phyloP scores from a whole-genome alignment of 2,888 invertebrate species.

The Allolobophora icterica region DNA sequence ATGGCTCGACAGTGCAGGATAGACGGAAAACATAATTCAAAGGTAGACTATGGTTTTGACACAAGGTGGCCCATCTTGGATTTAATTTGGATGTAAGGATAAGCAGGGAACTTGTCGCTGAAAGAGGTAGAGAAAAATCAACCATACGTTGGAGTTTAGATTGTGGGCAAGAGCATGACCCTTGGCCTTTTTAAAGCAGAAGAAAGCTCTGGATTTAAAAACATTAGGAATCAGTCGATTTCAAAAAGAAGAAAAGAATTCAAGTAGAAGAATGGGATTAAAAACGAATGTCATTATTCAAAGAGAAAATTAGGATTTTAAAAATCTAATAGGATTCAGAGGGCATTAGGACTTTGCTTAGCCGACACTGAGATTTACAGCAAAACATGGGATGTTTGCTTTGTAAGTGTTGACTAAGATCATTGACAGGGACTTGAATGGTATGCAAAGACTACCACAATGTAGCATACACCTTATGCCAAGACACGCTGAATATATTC shows the following conservation, averaged over 20 bases:
- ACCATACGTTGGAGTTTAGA: neutral
- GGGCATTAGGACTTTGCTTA: neutral
- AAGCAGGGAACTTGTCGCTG: neutral
- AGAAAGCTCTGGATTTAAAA: neutral
- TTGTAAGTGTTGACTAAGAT: neutral
- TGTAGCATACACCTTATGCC: neutral
- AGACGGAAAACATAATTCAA: neutral
- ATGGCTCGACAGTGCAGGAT: neutral
- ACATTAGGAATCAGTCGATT: neutral
- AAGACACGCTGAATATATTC: neutral
- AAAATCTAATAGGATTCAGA: neutral
- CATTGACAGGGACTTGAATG: neutral
- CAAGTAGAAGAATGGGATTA: no score
- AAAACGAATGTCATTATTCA: no score
- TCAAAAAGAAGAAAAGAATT: neutral
- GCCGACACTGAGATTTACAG: neutral
- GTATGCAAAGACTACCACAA: neutral
- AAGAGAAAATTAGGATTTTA: no score
- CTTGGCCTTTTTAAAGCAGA: neutral
- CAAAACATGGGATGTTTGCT: neutral
- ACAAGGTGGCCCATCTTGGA: neutral
- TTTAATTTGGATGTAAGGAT: neutral
- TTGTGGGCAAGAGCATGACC: neutral
- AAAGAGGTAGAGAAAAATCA: neutral
- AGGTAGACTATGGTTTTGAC: neutral